phyloP scores from a whole-genome alignment of 2,113 vertebrate genomes.

The Protobothrops mucrosquamatus region DNA sequence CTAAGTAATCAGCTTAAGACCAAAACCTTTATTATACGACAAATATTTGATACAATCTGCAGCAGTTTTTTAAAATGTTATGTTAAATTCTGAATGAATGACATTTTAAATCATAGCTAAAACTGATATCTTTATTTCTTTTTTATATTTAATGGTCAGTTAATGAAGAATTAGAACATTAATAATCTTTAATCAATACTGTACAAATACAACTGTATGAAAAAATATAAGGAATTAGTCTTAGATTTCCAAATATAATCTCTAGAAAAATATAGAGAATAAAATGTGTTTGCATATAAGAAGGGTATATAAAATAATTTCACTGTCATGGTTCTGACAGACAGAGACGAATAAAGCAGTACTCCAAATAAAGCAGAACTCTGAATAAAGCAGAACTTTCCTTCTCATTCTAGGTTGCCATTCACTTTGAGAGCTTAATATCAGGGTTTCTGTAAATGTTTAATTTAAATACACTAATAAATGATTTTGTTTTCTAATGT shows the following conservation, averaged over 20 bases:
- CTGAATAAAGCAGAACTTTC: too few species aligned
- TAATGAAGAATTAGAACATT: background rate
- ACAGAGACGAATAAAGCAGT: too few species aligned
- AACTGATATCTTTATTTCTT: background rate
- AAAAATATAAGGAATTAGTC: background rate
- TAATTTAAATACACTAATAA: background rate
- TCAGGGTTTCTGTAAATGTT: background rate
- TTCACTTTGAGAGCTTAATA: background rate
- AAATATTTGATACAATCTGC: background rate
- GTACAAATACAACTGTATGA: background rate
- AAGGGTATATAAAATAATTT: background rate
- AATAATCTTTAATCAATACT: background rate
- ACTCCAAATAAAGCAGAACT: too few species aligned
- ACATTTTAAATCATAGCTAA: background rate
- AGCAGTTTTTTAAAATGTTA: background rate
- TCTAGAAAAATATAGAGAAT: background rate
- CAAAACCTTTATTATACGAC: background rate
- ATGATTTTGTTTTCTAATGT: background rate
- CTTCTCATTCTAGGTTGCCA: too few species aligned
- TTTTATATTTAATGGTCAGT: background rate
- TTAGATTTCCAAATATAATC: background rate
- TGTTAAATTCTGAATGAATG: background rate
- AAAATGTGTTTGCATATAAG: background rate
- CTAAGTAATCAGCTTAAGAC: background rate
- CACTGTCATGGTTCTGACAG: too few species aligned